These are phyloP conservation scores for Camptogramma bilineatum DNA, from an alignment of 2,888 invertebrate species.

Conservation along the genomic window DNA sequence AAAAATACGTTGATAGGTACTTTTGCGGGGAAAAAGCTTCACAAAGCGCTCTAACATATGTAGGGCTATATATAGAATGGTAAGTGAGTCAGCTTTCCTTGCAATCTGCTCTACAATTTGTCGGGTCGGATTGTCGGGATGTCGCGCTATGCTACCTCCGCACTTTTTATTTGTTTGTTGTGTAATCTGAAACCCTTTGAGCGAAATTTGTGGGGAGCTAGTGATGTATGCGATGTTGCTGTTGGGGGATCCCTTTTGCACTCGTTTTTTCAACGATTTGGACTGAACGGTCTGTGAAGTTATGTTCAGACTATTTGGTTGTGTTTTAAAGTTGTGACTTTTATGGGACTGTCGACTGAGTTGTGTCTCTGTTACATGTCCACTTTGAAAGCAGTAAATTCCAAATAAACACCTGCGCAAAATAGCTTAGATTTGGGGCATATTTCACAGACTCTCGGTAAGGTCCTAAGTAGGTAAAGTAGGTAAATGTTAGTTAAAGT, in stretches of 20 bases:
- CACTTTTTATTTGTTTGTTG: conserved; percentile 55
- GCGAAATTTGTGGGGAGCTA: conserved; percentile 47
- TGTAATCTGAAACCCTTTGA: conserved; percentile 53
- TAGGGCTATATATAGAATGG: background rate
- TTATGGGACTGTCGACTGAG: background rate
- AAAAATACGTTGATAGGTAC: too few species aligned
- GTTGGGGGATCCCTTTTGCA: conserved; percentile 34
- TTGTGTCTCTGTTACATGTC: background rate
- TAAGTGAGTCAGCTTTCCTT: conserved; percentile 28
- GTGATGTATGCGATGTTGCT: conserved; percentile 49
- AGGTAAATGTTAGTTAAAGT: too few species aligned
- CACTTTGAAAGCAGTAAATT: background rate
- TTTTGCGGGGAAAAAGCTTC: background rate
- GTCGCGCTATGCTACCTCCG: conserved; percentile 37
- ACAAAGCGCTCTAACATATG: background rate
- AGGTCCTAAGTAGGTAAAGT: too few species aligned
- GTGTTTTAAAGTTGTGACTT: conserved; percentile 14
- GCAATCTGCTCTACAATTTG: conserved; percentile 36
- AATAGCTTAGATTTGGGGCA: background rate
- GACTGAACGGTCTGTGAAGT: conserved; percentile 17
- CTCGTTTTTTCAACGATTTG: conserved; percentile 28
- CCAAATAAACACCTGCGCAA: background rate
- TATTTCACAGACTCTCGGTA: background rate
- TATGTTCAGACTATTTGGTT: conserved; percentile 8
- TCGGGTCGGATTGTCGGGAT: conserved; percentile 39